Evolutionary conservation across 2,888 invertebrate species (phyloP).

Genomic region (Cerceris ruficornis): DNA sequence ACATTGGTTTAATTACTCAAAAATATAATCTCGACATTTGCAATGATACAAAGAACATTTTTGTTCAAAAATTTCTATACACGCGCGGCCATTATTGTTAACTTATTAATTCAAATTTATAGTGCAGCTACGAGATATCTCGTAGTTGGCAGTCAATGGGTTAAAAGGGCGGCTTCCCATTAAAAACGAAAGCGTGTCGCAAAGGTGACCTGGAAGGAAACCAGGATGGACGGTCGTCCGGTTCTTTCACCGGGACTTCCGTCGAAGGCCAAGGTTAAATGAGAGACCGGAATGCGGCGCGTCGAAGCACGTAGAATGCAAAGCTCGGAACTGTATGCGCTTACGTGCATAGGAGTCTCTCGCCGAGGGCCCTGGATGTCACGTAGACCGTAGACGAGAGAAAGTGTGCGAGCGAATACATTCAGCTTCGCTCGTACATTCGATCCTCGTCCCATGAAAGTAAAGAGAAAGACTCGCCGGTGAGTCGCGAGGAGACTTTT

Average conservation of each 20-base stretch:
- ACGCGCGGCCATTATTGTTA: too few relatives aligned
- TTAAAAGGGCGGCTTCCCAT: neutral
- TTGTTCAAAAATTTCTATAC: too few relatives aligned
- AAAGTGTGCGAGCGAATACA: constrained; percentile 67
- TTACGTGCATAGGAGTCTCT: constrained; percentile 6
- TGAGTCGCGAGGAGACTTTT: constrained; percentile 30
- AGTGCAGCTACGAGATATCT: too few relatives aligned
- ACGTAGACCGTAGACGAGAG: constrained; percentile 71
- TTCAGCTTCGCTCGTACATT: constrained; percentile 21
- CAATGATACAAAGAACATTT: too few relatives aligned
- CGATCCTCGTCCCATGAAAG: constrained; percentile 64
- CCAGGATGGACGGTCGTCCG: constrained; percentile 1
- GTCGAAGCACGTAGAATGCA: constrained; percentile 9
- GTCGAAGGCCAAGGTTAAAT: constrained; percentile 54
- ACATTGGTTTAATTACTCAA: too few relatives aligned
- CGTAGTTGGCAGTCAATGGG: too few relatives aligned
- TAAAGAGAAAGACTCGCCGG: constrained; percentile 69
- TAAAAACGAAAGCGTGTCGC: neutral
- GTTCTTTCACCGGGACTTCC: constrained; percentile 22
- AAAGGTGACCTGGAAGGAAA: neutral
- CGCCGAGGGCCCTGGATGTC: constrained; percentile 47
- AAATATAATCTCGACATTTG: too few relatives aligned
- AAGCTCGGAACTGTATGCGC: constrained; percentile 21
- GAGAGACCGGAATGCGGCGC: constrained; percentile 28
- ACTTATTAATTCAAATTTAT: too few relatives aligned